These are phyloP conservation scores for Mizuhopecten yessoensis DNA, from an alignment of 1,140 invertebrate genomes.

Conservation along the genomic window DNA sequence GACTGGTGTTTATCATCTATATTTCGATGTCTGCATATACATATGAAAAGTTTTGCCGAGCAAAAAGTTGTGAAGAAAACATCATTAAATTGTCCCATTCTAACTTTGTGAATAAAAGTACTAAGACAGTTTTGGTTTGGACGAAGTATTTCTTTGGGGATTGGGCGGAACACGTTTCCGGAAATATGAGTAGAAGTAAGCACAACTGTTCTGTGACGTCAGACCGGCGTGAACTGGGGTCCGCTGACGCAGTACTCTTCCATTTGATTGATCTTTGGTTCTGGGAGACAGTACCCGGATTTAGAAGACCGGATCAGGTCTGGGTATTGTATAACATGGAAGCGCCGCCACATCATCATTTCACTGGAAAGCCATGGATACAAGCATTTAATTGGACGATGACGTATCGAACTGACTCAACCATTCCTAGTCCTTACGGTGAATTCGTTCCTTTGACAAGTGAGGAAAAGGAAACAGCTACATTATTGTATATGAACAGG, in stretches of 20 bases:
- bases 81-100: background rate
- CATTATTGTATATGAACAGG: background rate
- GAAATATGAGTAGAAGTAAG: background rate
- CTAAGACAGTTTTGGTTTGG: background rate
- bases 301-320: slow-evolving; percentile 50
- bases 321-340: slow-evolving; percentile 55
- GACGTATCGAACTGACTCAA: slow-evolving; percentile 45
- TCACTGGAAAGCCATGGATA: background rate
- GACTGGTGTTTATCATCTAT: background rate
- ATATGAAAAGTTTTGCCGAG: background rate
- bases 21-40: background rate
- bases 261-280: slow-evolving; percentile 56
- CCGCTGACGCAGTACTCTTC: slow-evolving; percentile 52
- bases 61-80: background rate
- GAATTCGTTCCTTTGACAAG: background rate
- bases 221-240: slow-evolving; percentile 42
- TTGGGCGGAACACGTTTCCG: background rate
- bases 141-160: background rate
- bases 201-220: slow-evolving; percentile 35
- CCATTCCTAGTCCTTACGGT: slow-evolving; percentile 31
- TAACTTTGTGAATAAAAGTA: slow-evolving; percentile 7
- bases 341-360: slow-evolving; percentile 50
- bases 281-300: slow-evolving; percentile 48
- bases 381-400: slow-evolving; percentile 51
- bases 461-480: background rate